A percentile compares a stretch with the other conserved stretches of the same genome.
Conservation (phyloP, 2,113 vertebrate species). For the Copsychus sechellarum region DNA sequence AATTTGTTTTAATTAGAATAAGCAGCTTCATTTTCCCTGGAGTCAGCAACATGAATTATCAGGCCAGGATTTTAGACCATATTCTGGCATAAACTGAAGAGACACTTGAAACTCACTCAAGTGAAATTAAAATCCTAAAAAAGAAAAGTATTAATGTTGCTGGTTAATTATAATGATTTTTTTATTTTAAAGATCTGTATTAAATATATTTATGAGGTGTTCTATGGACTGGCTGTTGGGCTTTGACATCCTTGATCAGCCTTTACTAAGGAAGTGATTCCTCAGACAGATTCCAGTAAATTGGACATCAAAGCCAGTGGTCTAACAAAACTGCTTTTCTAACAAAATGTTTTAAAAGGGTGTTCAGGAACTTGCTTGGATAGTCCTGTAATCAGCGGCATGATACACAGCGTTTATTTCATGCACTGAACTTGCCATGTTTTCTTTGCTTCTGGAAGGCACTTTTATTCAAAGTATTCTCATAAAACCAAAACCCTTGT, state of each 20-base stretch:
- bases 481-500: not conserved
- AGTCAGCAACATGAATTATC: not conserved
- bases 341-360: not conserved
- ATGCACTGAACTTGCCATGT: not conserved
- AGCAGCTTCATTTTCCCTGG: not conserved
- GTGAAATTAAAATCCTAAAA: not conserved
- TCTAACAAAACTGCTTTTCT: not conserved
- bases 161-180: not conserved
- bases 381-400: not conserved
- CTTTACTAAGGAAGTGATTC: not conserved
- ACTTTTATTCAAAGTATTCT: not conserved
- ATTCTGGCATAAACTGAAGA: not conserved
- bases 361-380: not conserved
- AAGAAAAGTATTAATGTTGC: not conserved
- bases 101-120: not conserved
- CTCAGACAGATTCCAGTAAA: not conserved
- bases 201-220: not conserved
- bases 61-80: not conserved
- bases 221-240: not conserved
- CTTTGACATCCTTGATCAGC: not conserved
- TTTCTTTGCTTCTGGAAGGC: not conserved
- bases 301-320: not conserved
- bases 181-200: not conserved
- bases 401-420: not conserved
- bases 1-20: conserved; percentile 6